Conservation (phyloP, 1,140 invertebrate genomes). For the Druon quercuslanigerum region DNA sequence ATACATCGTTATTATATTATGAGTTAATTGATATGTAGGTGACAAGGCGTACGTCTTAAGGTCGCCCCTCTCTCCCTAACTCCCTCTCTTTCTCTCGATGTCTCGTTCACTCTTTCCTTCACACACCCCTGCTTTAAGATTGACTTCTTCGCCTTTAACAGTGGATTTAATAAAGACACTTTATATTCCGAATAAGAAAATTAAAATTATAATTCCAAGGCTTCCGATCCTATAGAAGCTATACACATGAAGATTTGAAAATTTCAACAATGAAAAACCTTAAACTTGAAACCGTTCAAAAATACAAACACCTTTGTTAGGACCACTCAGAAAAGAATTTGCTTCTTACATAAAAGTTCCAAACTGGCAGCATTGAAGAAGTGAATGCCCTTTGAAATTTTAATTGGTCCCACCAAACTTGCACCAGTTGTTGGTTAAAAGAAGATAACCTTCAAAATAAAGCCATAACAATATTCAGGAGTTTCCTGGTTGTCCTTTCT, state of each 20-base stretch:
- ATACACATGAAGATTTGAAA: no score
- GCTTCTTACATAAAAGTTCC: no score
- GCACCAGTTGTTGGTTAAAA: not conserved
- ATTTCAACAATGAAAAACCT: no score
- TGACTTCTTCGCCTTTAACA: not conserved
- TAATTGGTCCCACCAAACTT: conserved; percentile 14
- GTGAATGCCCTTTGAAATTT: not conserved
- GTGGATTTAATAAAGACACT: not conserved
- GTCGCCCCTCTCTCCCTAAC: conserved; percentile 15
- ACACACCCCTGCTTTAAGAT: not conserved
- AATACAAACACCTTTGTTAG: no score
- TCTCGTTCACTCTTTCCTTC: not conserved
- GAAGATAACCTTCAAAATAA: not conserved
- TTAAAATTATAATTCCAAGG: no score
- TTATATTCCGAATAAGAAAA: no score
- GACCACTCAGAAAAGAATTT: no score
- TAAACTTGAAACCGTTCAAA: no score
- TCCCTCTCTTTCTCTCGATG: not conserved
- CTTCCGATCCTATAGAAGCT: no score
- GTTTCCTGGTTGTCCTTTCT: conserved; percentile 19
- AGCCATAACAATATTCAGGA: not conserved
- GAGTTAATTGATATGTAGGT: conserved; percentile 70
- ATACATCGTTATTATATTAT: conserved; percentile 62
- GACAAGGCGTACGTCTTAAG: conserved; percentile 52
- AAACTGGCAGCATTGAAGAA: no score